Base-by-base conservation (phyloP, 2,888 invertebrate genomes). In the Notodonta dromedarius region DNA sequence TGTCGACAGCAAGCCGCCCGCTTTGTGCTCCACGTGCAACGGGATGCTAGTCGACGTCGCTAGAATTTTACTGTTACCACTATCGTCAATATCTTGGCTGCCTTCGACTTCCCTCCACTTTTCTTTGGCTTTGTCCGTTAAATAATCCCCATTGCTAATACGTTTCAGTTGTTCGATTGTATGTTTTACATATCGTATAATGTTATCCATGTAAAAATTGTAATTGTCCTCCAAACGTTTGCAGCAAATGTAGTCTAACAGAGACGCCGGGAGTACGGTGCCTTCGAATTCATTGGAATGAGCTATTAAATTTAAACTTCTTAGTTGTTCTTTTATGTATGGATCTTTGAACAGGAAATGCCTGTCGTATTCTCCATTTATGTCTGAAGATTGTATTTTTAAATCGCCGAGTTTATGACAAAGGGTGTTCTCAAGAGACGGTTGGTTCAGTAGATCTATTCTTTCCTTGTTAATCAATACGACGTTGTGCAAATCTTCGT, bases 131-230 rank as follows among this genome's bases (percentile, higher is more conserved):
- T 74, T 87, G 1, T 90, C 91, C 4, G 91, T 91, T 62, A 93
- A 80, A 67, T 88, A 93, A 65, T 93, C 93, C 2, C 93, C 93
- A 60, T 93, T 91, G 65, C 92, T 92, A 32, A 93, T 93, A 14
- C 91, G 86, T 70, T 89, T 92, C n/a, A 93, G 73, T 66, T 93
- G 92, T 4, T 92, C 91, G 60, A 93, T 91, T 1, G 91, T 91
- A 58, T 89, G 82, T 60, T 86, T 85, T 0, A 91, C 91, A 63
- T 92, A 88, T 71, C 74, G 76, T 48, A 93, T 92, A 7, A 93
- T 82, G 60, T 87, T 91, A 12, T 93, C 93, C 90, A 93, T 90
- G 65, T 92, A 88, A 70, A 91, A 89, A 66, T 85, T 89, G 60
- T 87, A 89, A 69, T 89, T 89, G 56, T 91, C 89, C 66, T 91